Percentiles rank a stretch among this genome's conserved stretches.
Evolutionary conservation across 2,113 vertebrate species (phyloP).

Genomic region (Larimichthys crocea): DNA sequence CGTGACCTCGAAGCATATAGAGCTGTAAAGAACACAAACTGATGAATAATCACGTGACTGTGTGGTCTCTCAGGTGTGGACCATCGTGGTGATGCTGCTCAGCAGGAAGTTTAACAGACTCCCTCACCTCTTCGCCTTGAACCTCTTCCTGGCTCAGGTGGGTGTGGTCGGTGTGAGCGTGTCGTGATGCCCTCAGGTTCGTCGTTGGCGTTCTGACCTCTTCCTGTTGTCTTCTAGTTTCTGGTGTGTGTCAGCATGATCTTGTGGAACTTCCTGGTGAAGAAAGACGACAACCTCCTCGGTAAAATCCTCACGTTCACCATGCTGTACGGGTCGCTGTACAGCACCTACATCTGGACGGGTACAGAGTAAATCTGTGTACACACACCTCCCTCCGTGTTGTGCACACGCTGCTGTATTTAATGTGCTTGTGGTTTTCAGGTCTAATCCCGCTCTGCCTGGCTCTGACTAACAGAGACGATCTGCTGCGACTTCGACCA

Average conservation of each 20-base stretch:
- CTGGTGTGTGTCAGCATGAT: slow-evolving; percentile 94
- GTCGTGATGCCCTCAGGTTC: too few relatives aligned
- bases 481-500: slow-evolving; percentile 89
- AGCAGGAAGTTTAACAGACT: slow-evolving; percentile 94
- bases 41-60: not conserved
- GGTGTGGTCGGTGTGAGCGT: slow-evolving; percentile 16
- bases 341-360: slow-evolving; percentile 97
- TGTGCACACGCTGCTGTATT: not conserved
- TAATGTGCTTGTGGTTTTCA: slow-evolving; percentile 58
- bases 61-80: slow-evolving; percentile 89
- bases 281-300: slow-evolving; percentile 87
- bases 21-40: too few relatives aligned
- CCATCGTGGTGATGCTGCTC: slow-evolving; percentile 91
- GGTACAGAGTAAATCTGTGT: slow-evolving; percentile 78
- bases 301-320: slow-evolving; percentile 92
- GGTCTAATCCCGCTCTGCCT: slow-evolving; percentile 93
- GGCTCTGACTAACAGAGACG: slow-evolving; percentile 90
- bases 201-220: not conserved
- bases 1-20: too few relatives aligned
- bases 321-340: slow-evolving; percentile 93
- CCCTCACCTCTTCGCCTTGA: slow-evolving; percentile 94
- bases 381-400: rapidly evolving
- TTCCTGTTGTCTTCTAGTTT: slow-evolving; percentile 80
- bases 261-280: slow-evolving; percentile 92
- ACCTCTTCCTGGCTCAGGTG: slow-evolving; percentile 96